Base-by-base conservation (phyloP, 2,888 invertebrate species). In the Andricus curvator region DNA sequence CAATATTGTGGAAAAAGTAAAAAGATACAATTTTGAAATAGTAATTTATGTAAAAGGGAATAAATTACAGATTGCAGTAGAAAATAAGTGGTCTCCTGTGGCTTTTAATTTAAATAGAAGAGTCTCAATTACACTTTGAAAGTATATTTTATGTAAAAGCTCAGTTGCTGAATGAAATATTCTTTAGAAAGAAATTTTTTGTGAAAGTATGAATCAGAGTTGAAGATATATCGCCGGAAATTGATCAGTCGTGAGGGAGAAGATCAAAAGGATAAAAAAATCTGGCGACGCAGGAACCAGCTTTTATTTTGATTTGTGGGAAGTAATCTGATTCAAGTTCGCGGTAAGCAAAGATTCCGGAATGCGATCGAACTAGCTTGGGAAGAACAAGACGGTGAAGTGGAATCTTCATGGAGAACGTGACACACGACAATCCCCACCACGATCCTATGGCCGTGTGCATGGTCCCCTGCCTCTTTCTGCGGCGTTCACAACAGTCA, bases 351-450 rank as follows among this genome's bases (percentile, higher is more conserved):
- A 87, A 86, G 84, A 81, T 81, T 78, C 78, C 77, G 84, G 85
- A 89, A 87, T 86, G 85, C 80, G 81, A 83, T 79, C 78, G 60
- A 78, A 60, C 81, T 67, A 70, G 77, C 79, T 67, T 66, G 79
- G 70, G 77, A 87, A 84, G 48, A 68, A 68, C 33, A 41, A 22
- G 17, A 4, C 17, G 48, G 48, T 48, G 48, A 48, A 48, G 48
- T 4, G 17, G 44, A 44, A 44, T 44, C 41, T 20, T 41, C 67
- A 13, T 22, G 64, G 44, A 86, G 88, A 85, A 85, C 74, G 79
- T 81, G 89, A 86, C 89, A 86, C 86, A 85, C 88, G 89, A 88
- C 88, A 83, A 84, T 85, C 86, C 86, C 86, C 85, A 82, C 87
- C 82, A 81, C 66, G n/a, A 48, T 41, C 44, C 78, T 62, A 79